Evolutionary conservation across 2,888 invertebrate species (phyloP), one percentile per base, ranked within the genome.

Genomic region (Lucinisca nassula): DNA sequence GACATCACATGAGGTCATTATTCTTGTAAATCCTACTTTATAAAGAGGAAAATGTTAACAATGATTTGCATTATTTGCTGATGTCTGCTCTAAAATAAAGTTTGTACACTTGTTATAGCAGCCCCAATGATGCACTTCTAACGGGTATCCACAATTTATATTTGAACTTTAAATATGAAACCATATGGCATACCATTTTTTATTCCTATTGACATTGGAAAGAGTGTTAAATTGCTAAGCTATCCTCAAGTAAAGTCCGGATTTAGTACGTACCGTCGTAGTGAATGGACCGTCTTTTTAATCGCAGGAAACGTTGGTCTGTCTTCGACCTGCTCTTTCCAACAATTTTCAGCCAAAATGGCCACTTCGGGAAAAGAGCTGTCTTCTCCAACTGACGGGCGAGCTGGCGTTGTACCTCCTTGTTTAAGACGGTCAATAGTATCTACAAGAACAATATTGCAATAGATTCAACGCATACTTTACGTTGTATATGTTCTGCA

Each of bases 231-330:
- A 45, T 17, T 45, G 17, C 17, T 8, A 45, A 45, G 10, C 45
- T 45, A 12, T 45, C 8, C 45, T n/a, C n/a, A n/a, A n/a, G n/a
- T n/a, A n/a, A n/a, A n/a, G n/a, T n/a, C n/a, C n/a, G n/a, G n/a
- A n/a, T n/a, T n/a, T n/a, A n/a, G n/a, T n/a, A n/a, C n/a, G 6
- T 35, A 67, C 67, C 67, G 32, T 67, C 35, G 32, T 4, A 67
- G 32, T 6, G 67, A 67, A 1, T 35, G 14, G 35, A 32, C 10
- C 14, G 35, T 75, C 30, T 70, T 55, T 38, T 75, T 78, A 14
- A 88, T 79, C n/a, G 38, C 30, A 14, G 49, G 21, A 81, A 87
- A 78, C 14, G 74, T 78, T 14, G 89, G 82, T 82, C 89, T 21
- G 30, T 80, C 77, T n/a, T 74, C 24, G 8, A 79, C 72, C 14